Percentiles rank a stretch among this genome's conserved stretches.
Evolutionary conservation across 2,888 invertebrate genomes (phyloP).

Genomic region (Stenoptilia bipunctidactyla): DNA sequence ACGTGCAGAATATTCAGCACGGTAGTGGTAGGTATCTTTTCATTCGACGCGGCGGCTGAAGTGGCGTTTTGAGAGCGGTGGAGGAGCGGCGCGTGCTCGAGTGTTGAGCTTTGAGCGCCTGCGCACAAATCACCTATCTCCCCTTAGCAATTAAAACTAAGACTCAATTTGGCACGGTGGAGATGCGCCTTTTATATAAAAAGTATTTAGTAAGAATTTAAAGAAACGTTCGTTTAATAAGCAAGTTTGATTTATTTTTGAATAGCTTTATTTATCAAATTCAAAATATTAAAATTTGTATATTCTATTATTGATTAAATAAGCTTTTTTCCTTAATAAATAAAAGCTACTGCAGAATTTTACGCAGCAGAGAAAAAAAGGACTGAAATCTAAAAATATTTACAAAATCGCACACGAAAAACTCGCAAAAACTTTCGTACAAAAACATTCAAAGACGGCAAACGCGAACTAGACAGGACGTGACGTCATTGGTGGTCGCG

Average conservation of each 20-base stretch:
- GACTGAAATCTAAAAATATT: too few relatives aligned
- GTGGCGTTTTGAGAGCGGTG: conserved; percentile 54
- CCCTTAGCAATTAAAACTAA: conserved; percentile 5
- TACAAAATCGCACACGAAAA: too few relatives aligned
- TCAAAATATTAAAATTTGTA: too few relatives aligned
- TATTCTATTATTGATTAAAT: too few relatives aligned
- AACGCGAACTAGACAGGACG: conserved; percentile 10
- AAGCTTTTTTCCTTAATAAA: too few relatives aligned
- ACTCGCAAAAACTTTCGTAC: background rate
- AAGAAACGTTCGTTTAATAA: too few relatives aligned
- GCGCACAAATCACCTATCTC: conserved; percentile 33
- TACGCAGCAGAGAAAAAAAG: too few relatives aligned
- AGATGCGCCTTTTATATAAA: background rate
- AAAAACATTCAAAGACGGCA: background rate
- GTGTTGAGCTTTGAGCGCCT: conserved; percentile 48
- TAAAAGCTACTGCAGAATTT: too few relatives aligned
- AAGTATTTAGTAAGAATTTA: too few relatives aligned
- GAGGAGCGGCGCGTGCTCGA: conserved; percentile 65
- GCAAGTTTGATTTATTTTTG: too few relatives aligned
- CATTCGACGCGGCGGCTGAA: conserved; percentile 58
- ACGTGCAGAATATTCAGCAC: conserved; percentile 66
- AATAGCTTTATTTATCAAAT: too few relatives aligned
- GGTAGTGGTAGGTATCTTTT: conserved; percentile 68
- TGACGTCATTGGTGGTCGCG: conserved; percentile 16
- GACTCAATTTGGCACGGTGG: conserved; percentile 1